A percentile compares a stretch with the other conserved stretches of the same genome.
These are phyloP conservation scores for Lanistes nyassanus DNA, from an alignment of 1,140 invertebrate species.

Conservation along the genomic window DNA sequence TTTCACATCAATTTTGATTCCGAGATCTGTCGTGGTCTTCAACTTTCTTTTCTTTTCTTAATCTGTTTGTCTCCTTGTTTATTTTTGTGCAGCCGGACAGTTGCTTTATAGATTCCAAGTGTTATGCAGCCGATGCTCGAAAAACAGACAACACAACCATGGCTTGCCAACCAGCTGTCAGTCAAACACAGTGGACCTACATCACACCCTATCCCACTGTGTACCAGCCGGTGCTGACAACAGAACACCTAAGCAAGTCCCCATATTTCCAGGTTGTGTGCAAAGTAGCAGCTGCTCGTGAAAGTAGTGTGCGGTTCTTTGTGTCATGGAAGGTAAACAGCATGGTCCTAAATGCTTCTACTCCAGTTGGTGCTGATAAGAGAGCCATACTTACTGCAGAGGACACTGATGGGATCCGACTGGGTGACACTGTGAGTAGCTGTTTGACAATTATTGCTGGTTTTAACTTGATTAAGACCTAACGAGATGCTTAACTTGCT, in stretches of 20 bases:
- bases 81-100: conserved; percentile 38
- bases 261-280: conserved; percentile 28
- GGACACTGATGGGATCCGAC: neutral
- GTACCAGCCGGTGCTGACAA: conserved; percentile 18
- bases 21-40: neutral
- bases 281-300: neutral
- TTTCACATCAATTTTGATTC: no score
- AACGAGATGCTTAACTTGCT: no score
- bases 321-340: conserved; percentile 3
- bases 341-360: neutral
- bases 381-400: conserved; percentile 4
- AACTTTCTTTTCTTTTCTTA: neutral
- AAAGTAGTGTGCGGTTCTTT: neutral
- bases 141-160: conserved; percentile 31
- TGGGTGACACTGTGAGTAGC: neutral
- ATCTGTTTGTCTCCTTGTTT: neutral
- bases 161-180: conserved; percentile 41
- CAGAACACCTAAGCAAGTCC: neutral
- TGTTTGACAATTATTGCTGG: no score
- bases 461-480: no score
- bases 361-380: neutral
- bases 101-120: conserved; percentile 45
- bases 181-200: conserved; percentile 35
- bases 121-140: conserved; percentile 36
- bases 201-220: conserved; percentile 25